phyloP scores from a whole-genome alignment of 2,113 vertebrate species.

The Falco punctatus region DNA sequence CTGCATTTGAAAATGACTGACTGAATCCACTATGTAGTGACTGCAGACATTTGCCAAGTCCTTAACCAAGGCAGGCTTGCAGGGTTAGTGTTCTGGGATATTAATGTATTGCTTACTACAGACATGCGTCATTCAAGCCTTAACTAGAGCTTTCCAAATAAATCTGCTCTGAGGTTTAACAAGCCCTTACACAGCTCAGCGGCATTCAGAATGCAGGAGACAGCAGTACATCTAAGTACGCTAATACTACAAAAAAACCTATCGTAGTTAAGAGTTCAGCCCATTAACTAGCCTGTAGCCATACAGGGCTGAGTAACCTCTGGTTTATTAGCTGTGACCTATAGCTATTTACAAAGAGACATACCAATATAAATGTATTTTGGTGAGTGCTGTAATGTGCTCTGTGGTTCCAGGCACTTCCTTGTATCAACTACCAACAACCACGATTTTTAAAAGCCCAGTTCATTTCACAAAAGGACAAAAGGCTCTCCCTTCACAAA shows the following conservation, averaged over 20 bases:
- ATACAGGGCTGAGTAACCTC: neutral
- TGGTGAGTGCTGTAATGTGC: neutral
- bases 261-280: neutral
- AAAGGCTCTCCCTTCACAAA: neutral
- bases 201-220: neutral
- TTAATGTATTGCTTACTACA: neutral
- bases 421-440: neutral
- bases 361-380: neutral
- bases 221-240: neutral
- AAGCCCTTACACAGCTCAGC: neutral
- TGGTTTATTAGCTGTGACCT: neutral
- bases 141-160: neutral
- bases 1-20: neutral
- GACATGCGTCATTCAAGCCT: neutral
- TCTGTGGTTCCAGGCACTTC: neutral
- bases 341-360: neutral
- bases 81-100: neutral
- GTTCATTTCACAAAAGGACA: neutral
- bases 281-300: neutral
- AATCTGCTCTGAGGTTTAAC: neutral
- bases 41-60: neutral
- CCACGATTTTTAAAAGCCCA: neutral
- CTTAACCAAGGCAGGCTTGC: neutral
- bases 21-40: neutral
- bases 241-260: neutral